Evolutionary conservation across 2,113 vertebrate genomes (phyloP).

Genomic region (Zosterops hypoxanthus): DNA sequence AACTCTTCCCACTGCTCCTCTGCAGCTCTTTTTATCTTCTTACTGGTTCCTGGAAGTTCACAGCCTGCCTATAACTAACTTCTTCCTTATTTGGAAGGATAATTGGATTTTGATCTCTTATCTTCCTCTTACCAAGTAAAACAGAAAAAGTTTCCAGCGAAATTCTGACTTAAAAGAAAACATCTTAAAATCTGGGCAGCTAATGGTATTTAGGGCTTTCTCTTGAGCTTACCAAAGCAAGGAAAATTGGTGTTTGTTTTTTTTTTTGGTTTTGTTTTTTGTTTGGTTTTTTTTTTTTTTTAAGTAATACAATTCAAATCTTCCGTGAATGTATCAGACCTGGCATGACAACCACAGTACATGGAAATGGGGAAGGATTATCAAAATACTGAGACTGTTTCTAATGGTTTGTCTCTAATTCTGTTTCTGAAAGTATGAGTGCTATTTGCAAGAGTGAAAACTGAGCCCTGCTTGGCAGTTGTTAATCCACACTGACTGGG

Average conservation of each 20-base stretch:
- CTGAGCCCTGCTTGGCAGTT: fast-evolving
- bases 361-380: background rate
- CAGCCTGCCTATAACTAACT: background rate
- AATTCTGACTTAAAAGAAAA: background rate
- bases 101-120: background rate
- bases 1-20: background rate
- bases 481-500: background rate
- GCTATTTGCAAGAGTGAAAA: background rate
- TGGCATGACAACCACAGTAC: background rate
- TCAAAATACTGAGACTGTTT: background rate
- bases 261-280: too few relatives aligned
- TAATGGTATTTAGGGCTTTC: background rate
- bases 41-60: background rate
- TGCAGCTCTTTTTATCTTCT: background rate
- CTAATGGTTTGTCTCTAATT: background rate
- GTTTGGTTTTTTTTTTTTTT: background rate
- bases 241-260: background rate
- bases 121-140: background rate
- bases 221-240: background rate
- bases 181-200: background rate
- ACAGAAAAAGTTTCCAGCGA: background rate
- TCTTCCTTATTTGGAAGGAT: background rate
- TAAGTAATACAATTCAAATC: background rate
- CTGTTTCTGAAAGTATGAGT: background rate
- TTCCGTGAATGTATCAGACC: background rate